Evolutionary conservation across 2,888 invertebrate species (phyloP).

Genomic region (Dryobota labecula): DNA sequence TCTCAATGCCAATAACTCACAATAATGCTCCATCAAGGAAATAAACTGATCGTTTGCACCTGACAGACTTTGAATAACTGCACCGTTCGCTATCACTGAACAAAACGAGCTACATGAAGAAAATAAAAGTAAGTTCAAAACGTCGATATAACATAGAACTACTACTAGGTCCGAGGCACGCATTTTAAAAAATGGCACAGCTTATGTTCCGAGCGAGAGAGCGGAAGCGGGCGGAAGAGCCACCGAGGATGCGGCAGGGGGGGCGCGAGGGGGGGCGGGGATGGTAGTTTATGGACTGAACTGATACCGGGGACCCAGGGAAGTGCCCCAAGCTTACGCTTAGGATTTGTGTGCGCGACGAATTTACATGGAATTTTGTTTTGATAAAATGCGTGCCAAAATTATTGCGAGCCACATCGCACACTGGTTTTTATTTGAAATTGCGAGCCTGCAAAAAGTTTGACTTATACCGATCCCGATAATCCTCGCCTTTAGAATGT

Average conservation of each 20-base stretch:
- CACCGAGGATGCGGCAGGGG: constrained; percentile 65
- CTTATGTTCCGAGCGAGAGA: constrained; percentile 82
- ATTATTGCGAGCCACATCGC: constrained; percentile 42
- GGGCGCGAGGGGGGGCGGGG: constrained; percentile 66
- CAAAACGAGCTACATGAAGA: constrained; percentile 77
- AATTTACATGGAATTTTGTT: constrained; percentile 84
- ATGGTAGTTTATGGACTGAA: constrained; percentile 88
- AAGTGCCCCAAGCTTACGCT: constrained; percentile 87
- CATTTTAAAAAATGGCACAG: constrained; percentile 88
- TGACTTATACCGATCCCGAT: not conserved
- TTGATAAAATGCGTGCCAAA: constrained; percentile 68
- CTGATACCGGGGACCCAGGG: constrained; percentile 87
- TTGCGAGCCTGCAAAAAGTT: constrained; percentile 6
- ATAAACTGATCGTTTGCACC: constrained; percentile 72
- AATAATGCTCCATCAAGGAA: constrained; percentile 63
- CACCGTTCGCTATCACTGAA: constrained; percentile 72
- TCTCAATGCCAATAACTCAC: constrained; percentile 29
- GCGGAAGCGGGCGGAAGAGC: constrained; percentile 76
- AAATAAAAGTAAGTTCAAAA: constrained; percentile 82
- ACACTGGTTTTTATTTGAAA: constrained; percentile 24
- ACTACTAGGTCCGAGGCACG: constrained; percentile 83
- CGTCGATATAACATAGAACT: constrained; percentile 82
- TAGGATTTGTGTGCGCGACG: constrained; percentile 86
- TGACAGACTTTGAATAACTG: constrained; percentile 73
- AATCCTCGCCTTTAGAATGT: constrained; percentile 24